Evolutionary conservation across 2,888 invertebrate species (phyloP).

Genomic region (Pimpla rufipes): DNA sequence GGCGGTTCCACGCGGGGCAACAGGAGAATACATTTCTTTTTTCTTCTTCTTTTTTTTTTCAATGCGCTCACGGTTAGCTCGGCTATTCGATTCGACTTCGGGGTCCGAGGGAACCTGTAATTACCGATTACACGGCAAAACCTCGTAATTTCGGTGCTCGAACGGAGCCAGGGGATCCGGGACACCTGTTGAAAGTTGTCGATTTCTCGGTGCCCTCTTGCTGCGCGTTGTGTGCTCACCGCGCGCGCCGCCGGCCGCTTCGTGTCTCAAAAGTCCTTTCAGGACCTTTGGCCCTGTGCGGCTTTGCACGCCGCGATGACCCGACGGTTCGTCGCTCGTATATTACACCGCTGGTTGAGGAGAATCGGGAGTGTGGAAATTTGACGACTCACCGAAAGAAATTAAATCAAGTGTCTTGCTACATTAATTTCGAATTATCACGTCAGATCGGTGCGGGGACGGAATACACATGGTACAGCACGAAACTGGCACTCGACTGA

Average conservation of each 20-base stretch:
- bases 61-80: conserved; percentile 32
- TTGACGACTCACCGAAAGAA: conserved; percentile 68
- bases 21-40: conserved; percentile 41
- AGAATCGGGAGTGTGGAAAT: conserved; percentile 36
- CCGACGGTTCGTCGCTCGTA: conserved; percentile 39
- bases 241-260: no score
- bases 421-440: conserved; percentile 27
- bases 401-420: conserved; percentile 55
- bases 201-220: conserved; percentile 36
- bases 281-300: conserved; percentile 19
- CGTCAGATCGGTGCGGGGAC: background rate
- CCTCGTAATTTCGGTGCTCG: conserved; percentile 74
- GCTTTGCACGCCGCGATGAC: conserved; percentile 19
- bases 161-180: conserved; percentile 42
- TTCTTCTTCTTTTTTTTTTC: no score
- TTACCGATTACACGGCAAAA: conserved; percentile 80
- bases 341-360: conserved; percentile 40
- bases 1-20: conserved; percentile 24
- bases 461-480: conserved; percentile 5
- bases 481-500: background rate
- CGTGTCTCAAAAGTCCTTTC: conserved; percentile 48
- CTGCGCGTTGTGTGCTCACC: conserved; percentile 4
- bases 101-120: conserved; percentile 76
- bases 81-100: conserved; percentile 49
- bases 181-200: conserved; percentile 72